Percentiles rank a stretch among this genome's conserved stretches.
Conservation (phyloP, 2,888 invertebrate genomes). For the Cataglyphis cursor region DNA sequence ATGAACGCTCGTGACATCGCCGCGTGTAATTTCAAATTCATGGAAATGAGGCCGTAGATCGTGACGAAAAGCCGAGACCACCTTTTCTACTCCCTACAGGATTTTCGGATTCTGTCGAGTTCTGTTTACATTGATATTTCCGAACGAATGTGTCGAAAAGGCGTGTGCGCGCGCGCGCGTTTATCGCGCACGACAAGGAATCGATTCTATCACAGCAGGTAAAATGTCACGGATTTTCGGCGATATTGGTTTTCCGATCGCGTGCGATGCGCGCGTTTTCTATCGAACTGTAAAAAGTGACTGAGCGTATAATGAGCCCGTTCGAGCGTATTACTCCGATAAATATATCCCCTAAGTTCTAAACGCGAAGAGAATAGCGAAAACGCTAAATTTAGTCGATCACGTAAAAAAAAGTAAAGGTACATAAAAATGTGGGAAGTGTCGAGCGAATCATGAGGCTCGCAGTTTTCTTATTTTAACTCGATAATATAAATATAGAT, state of each 20-base stretch:
- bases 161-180: conserved; percentile 17
- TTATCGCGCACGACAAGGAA: conserved; percentile 56
- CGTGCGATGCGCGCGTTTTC: conserved; percentile 35
- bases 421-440: not conserved
- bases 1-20: conserved; percentile 52
- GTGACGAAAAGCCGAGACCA: conserved; percentile 53
- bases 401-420: conserved; percentile 21
- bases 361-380: conserved; percentile 31
- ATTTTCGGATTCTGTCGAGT: conserved; percentile 22
- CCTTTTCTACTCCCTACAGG: not conserved
- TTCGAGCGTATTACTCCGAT: conserved; percentile 50
- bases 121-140: conserved; percentile 46
- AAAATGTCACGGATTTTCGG: conserved; percentile 61
- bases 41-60: conserved; percentile 65
- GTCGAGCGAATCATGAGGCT: not conserved
- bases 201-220: conserved; percentile 61
- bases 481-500: not conserved
- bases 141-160: conserved; percentile 53
- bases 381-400: conserved; percentile 18
- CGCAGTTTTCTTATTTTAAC: not conserved
- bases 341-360: conserved; percentile 51
- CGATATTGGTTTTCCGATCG: conserved; percentile 59
- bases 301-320: conserved; percentile 56
- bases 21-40: conserved; percentile 74
- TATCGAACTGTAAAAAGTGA: conserved; percentile 52